Percentiles rank a stretch among this genome's conserved stretches.
Evolutionary conservation across 2,113 vertebrate genomes (phyloP).

Genomic region (Ictalurus punctatus): DNA sequence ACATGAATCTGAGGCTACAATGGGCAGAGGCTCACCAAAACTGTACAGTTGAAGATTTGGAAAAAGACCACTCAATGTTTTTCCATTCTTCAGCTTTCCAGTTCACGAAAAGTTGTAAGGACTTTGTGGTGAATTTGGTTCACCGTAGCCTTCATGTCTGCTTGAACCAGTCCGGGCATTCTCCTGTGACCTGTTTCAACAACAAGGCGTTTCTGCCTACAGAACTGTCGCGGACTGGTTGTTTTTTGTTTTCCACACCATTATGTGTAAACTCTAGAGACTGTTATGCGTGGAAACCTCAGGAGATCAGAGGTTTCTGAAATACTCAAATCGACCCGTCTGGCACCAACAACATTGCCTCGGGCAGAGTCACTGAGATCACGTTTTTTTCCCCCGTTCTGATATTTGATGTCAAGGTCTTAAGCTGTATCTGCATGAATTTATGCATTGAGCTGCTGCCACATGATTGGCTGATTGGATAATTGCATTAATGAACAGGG

Average conservation of each 20-base stretch:
- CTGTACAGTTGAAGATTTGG: not conserved
- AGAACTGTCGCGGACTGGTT: not conserved
- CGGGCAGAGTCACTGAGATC: not conserved
- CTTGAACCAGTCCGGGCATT: not conserved
- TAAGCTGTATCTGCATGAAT: not conserved
- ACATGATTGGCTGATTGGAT: not conserved
- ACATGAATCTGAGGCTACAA: not conserved
- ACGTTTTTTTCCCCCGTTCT: not conserved
- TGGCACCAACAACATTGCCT: not conserved
- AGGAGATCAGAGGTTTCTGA: not conserved
- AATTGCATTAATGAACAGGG: not conserved
- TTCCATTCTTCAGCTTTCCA: not conserved
- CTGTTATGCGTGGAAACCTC: not conserved
- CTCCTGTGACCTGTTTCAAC: not conserved
- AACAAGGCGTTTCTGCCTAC: not conserved
- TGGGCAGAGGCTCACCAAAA: not conserved
- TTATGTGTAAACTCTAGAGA: not conserved
- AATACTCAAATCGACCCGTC: not conserved
- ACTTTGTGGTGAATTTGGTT: not conserved
- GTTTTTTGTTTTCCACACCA: not conserved
- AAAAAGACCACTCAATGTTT: not conserved
- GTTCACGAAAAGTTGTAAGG: not conserved
- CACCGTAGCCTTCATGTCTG: not conserved
- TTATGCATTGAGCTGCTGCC: not conserved
- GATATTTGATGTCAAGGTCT: not conserved